These are phyloP conservation scores for Tetanocera ferruginea DNA, from an alignment of 2,888 invertebrate genomes.

Conservation along the genomic window DNA sequence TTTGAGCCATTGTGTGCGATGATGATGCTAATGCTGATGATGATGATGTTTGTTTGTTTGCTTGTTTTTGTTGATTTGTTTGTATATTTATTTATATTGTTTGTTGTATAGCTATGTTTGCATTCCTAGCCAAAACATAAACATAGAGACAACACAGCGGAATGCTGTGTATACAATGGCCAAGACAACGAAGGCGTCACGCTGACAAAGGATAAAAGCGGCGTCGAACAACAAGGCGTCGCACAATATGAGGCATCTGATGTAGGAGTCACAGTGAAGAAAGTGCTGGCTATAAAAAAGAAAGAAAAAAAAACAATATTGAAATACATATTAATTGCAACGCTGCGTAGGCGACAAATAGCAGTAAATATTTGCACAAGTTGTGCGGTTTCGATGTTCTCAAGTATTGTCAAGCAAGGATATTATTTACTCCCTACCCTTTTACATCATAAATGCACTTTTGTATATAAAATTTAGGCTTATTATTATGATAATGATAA, in stretches of 20 bases:
- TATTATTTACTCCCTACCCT: no score
- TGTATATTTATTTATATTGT: slow-evolving; percentile 16
- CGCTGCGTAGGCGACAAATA: slow-evolving; percentile 46
- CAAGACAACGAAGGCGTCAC: not conserved
- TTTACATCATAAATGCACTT: no score
- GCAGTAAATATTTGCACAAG: slow-evolving; percentile 41
- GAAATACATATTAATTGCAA: slow-evolving; percentile 28
- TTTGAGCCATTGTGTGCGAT: slow-evolving; percentile 43
- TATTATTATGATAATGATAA: not conserved
- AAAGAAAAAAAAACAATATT: not conserved
- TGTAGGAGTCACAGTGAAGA: not conserved
- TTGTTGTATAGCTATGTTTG: slow-evolving; percentile 4
- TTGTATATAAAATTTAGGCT: not conserved
- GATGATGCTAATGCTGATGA: no score
- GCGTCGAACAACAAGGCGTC: not conserved
- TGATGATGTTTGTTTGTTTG: slow-evolving; percentile 32
- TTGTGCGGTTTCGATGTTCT: not conserved
- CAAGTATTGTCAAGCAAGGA: not conserved
- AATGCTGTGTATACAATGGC: not conserved
- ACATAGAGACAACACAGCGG: not conserved
- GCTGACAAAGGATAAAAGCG: not conserved
- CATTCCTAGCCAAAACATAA: slow-evolving; percentile 35
- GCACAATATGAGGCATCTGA: not conserved
- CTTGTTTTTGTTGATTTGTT: slow-evolving; percentile 1
- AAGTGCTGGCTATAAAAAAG: not conserved